Evolutionary conservation across 2,113 vertebrate species (phyloP).

Genomic region (Gymnobelideus leadbeateri): DNA sequence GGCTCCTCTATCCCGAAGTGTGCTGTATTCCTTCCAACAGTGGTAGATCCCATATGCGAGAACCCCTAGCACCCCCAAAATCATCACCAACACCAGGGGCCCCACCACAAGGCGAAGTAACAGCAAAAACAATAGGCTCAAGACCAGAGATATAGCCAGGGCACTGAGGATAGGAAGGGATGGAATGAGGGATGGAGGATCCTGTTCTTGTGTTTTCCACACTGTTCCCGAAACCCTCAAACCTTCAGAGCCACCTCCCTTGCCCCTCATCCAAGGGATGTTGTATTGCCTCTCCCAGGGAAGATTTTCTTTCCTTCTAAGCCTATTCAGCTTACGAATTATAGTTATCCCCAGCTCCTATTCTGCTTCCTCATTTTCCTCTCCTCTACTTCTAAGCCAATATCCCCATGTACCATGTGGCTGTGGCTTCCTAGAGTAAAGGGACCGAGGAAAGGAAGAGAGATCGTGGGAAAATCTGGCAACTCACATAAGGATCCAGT

Average conservation of each 20-base stretch:
- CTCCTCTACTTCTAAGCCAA: neutral
- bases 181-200: neutral
- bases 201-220: neutral
- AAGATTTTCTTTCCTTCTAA: neutral
- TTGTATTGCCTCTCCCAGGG: neutral
- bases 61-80: conserved; percentile 86
- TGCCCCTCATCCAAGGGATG: neutral
- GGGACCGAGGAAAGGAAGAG: neutral
- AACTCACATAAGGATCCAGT: conserved; percentile 94
- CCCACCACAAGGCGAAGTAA: conserved; percentile 89
- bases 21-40: conserved; percentile 89
- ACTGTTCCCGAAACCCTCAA: neutral
- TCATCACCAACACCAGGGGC: conserved; percentile 90
- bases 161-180: conserved; percentile 79
- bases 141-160: conserved; percentile 88
- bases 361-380: neutral
- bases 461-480: neutral
- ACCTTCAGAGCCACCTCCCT: neutral
- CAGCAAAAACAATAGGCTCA: conserved; percentile 91
- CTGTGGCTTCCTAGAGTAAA: neutral
- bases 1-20: conserved; percentile 72
- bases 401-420: neutral
- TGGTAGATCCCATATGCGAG: conserved; percentile 93
- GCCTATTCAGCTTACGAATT: neutral
- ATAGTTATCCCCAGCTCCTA: conserved; percentile 1